phyloP scores from a whole-genome alignment of 2,113 vertebrate species.

The Sprattus sprattus region DNA sequence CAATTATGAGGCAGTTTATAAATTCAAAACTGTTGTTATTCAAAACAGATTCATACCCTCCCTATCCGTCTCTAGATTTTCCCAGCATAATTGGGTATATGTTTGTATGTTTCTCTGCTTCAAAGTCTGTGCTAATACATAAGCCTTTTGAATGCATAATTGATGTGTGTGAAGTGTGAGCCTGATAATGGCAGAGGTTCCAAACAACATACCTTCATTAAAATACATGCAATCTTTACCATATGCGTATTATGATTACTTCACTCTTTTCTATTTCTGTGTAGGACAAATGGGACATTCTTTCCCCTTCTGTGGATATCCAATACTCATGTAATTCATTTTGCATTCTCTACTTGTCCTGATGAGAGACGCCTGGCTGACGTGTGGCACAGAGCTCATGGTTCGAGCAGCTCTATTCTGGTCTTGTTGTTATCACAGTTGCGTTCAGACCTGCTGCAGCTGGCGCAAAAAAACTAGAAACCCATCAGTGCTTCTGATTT shows the following conservation, averaged over 20 bases:
- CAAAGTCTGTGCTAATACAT: constrained; percentile 2
- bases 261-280: not conserved
- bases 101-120: not conserved
- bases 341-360: not conserved
- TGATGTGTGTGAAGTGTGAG: not conserved
- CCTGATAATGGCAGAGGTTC: not conserved
- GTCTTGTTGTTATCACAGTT: not conserved
- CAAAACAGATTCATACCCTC: constrained; percentile 10
- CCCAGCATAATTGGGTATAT: not conserved
- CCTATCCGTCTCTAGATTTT: not conserved
- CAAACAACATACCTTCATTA: not conserved
- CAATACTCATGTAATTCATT: not conserved
- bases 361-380: not conserved
- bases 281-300: not conserved
- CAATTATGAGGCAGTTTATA: constrained; percentile 12
- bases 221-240: not conserved
- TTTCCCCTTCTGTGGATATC: not conserved
- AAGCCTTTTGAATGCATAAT: constrained; percentile 6
- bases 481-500: not conserved
- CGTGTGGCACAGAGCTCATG: not conserved
- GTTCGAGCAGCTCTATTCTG: not conserved
- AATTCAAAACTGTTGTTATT: constrained; percentile 15
- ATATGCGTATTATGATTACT: not conserved
- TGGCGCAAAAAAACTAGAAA: not conserved
- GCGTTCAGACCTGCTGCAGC: not conserved